These are phyloP conservation scores for Ochropacha duplaris DNA, from an alignment of 2,888 invertebrate genomes.

Conservation along the genomic window DNA sequence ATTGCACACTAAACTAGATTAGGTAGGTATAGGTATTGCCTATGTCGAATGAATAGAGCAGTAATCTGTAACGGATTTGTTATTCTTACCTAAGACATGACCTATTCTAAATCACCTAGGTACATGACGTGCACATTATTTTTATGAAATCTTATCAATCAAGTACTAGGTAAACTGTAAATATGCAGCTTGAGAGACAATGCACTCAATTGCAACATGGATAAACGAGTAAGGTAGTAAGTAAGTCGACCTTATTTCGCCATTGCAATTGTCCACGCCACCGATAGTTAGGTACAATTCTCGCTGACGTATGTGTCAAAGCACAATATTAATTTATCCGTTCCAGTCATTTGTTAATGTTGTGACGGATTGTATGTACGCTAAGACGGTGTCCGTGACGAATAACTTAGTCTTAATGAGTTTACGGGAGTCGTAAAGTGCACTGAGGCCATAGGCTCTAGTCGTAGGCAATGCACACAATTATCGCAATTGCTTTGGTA, in stretches of 20 bases:
- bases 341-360: constrained; percentile 5
- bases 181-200: background rate
- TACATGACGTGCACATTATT: too few species aligned
- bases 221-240: background rate
- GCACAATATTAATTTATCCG: constrained; percentile 3
- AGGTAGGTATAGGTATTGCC: too few species aligned
- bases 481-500: constrained; percentile 11
- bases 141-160: background rate
- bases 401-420: constrained; percentile 27
- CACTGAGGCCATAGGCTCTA: constrained; percentile 12
- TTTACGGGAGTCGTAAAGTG: constrained; percentile 16
- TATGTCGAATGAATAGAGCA: too few species aligned
- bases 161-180: background rate
- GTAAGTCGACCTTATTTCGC: background rate
- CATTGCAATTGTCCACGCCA: background rate
- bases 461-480: constrained; percentile 20
- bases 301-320: background rate
- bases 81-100: too few species aligned
- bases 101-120: too few species aligned
- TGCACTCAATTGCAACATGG: background rate
- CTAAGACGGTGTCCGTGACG: constrained; percentile 23
- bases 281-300: background rate
- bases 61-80: too few species aligned
- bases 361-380: constrained; percentile 12
- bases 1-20: too few species aligned